Evolutionary conservation across 2,113 vertebrate genomes (phyloP).

Genomic region (Mirounga angustirostris): DNA sequence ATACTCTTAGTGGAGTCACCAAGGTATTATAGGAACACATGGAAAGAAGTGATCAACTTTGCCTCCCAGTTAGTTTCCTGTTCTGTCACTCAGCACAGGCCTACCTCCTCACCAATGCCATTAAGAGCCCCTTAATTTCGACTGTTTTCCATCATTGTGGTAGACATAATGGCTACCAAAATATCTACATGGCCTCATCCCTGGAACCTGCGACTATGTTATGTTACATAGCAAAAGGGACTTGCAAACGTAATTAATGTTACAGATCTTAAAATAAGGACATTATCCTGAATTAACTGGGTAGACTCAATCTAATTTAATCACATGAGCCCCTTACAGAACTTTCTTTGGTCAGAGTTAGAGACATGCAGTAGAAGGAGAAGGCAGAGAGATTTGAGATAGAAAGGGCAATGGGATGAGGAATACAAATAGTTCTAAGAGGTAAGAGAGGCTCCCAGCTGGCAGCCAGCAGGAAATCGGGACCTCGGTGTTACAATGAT

Average conservation of each 20-base stretch:
- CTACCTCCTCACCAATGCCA: not conserved
- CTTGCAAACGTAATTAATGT: not conserved
- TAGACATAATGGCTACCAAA: not conserved
- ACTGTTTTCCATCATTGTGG: not conserved
- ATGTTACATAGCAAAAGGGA: not conserved
- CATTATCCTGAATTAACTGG: not conserved
- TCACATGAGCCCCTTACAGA: not conserved
- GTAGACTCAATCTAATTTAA: not conserved
- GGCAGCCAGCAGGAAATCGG: not conserved
- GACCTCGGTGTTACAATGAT: not conserved
- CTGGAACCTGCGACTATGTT: not conserved
- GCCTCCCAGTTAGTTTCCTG: not conserved
- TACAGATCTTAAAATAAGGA: not conserved
- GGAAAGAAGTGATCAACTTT: not conserved
- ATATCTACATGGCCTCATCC: not conserved
- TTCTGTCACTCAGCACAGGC: not conserved
- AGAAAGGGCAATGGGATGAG: not conserved
- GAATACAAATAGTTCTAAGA: not conserved
- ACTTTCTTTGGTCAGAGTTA: not conserved
- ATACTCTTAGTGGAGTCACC: not conserved
- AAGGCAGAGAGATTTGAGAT: not conserved
- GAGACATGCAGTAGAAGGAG: not conserved
- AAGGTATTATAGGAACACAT: not conserved
- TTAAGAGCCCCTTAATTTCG: not conserved
- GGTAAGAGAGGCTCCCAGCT: not conserved